Conservation (phyloP, 2,113 vertebrate genomes). For the Barnardius zonarius region DNA sequence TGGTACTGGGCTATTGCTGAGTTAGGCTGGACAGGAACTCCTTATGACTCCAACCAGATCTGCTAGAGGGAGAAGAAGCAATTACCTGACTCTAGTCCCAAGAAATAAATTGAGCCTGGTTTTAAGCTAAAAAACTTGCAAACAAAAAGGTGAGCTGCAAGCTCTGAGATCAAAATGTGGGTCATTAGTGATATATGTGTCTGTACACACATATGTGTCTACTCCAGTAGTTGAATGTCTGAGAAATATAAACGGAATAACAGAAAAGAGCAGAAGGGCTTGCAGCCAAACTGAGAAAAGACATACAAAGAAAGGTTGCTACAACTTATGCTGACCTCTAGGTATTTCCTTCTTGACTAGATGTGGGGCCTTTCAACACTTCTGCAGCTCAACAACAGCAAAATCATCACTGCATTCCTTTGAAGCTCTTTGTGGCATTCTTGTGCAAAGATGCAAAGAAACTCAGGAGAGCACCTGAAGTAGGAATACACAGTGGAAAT, state of each 20-base stretch:
- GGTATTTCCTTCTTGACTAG: slow-evolving; percentile 2
- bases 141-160: background rate
- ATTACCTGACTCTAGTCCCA: background rate
- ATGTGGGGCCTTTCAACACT: background rate
- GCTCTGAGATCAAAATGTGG: background rate
- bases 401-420: background rate
- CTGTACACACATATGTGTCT: background rate
- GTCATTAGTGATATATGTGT: background rate
- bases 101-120: background rate
- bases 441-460: slow-evolving; percentile 32
- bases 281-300: background rate
- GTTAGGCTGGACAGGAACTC: background rate
- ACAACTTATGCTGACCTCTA: background rate
- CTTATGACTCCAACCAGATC: background rate
- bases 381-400: slow-evolving; percentile 8
- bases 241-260: background rate
- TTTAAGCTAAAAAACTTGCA: background rate
- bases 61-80: background rate
- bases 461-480: background rate
- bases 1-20: background rate
- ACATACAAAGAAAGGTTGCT: background rate
- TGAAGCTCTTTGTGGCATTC: background rate
- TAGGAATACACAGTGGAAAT: slow-evolving; percentile 59
- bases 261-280: background rate
- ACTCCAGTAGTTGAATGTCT: background rate